phyloP scores from a whole-genome alignment of 2,113 vertebrate species.

The Ptychochromis oligacanthus region DNA sequence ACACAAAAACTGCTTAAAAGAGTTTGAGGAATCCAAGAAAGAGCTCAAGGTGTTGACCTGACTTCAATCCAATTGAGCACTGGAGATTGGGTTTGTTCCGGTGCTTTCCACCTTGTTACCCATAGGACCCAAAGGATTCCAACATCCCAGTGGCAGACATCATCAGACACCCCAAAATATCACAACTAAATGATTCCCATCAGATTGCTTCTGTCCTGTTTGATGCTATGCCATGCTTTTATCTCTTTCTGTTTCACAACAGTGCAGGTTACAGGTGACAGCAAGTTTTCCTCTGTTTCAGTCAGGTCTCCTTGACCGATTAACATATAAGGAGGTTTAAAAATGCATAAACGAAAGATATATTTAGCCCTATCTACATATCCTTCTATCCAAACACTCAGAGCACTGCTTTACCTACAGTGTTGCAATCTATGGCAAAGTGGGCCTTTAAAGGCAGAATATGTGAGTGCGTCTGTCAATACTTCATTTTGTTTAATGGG shows the following conservation, averaged over 20 bases:
- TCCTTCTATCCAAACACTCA: not conserved
- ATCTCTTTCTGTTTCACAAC: not conserved
- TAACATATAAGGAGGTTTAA: not conserved
- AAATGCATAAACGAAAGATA: not conserved
- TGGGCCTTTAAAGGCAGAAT: not conserved
- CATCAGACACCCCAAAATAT: not conserved
- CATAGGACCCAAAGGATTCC: not conserved
- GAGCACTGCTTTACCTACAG: not conserved
- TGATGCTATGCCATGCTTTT: not conserved
- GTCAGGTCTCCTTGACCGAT: not conserved
- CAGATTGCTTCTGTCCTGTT: not conserved
- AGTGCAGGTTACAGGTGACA: not conserved
- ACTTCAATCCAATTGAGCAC: not conserved
- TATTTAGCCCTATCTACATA: not conserved
- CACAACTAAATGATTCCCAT: not conserved
- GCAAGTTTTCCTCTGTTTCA: not conserved
- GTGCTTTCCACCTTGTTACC: not conserved
- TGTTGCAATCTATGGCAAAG: not conserved
- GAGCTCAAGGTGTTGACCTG: not conserved
- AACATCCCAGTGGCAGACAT: not conserved
- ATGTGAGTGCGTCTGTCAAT: constrained; percentile 42
- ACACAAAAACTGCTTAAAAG: not conserved
- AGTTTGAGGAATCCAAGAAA: not conserved
- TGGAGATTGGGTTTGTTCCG: not conserved
- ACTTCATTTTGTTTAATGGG: constrained; percentile 53